Percentiles rank a stretch among this genome's conserved stretches.
Evolutionary conservation across 2,113 vertebrate species (phyloP).

Genomic region (Oncorhynchus mykiss): DNA sequence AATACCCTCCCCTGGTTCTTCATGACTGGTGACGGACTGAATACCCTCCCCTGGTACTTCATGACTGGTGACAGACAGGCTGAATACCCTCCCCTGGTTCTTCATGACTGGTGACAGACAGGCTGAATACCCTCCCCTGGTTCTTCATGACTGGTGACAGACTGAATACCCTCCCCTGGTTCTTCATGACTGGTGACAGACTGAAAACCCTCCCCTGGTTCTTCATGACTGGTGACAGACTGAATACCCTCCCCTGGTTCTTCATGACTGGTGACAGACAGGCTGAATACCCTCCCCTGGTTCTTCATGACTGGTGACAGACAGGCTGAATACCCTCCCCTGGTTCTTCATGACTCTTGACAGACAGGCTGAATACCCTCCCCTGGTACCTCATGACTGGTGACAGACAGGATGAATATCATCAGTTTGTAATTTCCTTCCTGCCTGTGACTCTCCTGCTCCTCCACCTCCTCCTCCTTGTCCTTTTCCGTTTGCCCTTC

Average conservation of each 20-base stretch:
- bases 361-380: constrained; percentile 43
- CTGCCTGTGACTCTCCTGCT: constrained; percentile 16
- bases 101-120: too few species aligned
- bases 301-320: constrained; percentile 20
- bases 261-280: too few species aligned
- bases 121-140: too few species aligned
- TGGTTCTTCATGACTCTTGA: constrained; percentile 19
- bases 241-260: too few species aligned
- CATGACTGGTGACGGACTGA: constrained; percentile 40
- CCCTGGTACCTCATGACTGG: too few species aligned
- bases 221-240: too few species aligned
- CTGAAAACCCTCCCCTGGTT: too few species aligned
- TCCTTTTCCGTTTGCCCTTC: neutral
- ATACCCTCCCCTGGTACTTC: neutral
- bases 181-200: too few species aligned
- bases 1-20: constrained; percentile 20
- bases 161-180: constrained; percentile 1
- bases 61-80: too few species aligned
- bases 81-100: too few species aligned
- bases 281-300: too few species aligned
- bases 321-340: constrained; percentile 45
- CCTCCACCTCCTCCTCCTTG: neutral
- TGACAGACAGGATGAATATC: constrained; percentile 9
- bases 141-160: too few species aligned
- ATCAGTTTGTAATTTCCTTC: constrained; percentile 37